A percentile compares a stretch with the other conserved stretches of the same genome.
These are phyloP conservation scores for Platypus cylindrus DNA, from an alignment of 2,888 invertebrate genomes.

Conservation along the genomic window DNA sequence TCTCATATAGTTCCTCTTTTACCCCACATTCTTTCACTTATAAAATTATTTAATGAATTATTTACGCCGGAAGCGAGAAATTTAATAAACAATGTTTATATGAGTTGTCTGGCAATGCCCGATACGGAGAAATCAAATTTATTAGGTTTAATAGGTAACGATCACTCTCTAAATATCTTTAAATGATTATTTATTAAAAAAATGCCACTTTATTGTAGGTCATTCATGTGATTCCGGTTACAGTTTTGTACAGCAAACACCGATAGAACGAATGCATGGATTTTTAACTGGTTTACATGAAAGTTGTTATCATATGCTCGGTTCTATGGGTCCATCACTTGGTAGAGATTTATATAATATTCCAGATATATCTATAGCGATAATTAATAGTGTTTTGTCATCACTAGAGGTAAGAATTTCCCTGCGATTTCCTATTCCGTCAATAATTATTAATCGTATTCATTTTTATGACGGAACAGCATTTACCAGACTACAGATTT, in stretches of 20 bases:
- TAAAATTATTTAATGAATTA: slow-evolving; percentile 67
- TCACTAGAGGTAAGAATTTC: slow-evolving; percentile 44
- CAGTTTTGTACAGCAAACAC: slow-evolving; percentile 32
- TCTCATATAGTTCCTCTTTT: slow-evolving; percentile 70
- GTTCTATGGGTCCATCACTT: slow-evolving; percentile 64
- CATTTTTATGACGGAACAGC: slow-evolving; percentile 40
- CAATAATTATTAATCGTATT: slow-evolving; percentile 1
- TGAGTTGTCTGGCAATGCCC: slow-evolving; percentile 55
- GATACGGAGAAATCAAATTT: slow-evolving; percentile 67
- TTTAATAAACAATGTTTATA: slow-evolving; percentile 53
- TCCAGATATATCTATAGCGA: slow-evolving; percentile 59
- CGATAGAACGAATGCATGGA: slow-evolving; percentile 72
- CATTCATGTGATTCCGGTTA: slow-evolving; percentile 8
- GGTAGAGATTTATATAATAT: slow-evolving; percentile 76
- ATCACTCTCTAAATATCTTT: neutral
- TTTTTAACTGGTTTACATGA: slow-evolving; percentile 71
- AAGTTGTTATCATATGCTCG: slow-evolving; percentile 67
- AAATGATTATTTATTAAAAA: neutral
- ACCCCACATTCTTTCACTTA: slow-evolving; percentile 65
- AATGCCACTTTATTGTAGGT: slow-evolving; percentile 5
- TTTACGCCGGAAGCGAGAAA: slow-evolving; percentile 57
- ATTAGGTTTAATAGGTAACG: slow-evolving; percentile 42
- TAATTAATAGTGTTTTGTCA: slow-evolving; percentile 58
- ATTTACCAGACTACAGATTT: slow-evolving; percentile 75
- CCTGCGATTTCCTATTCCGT: neutral